These are phyloP conservation scores for Thera obeliscata DNA, from an alignment of 2,888 invertebrate genomes.

Conservation along the genomic window DNA sequence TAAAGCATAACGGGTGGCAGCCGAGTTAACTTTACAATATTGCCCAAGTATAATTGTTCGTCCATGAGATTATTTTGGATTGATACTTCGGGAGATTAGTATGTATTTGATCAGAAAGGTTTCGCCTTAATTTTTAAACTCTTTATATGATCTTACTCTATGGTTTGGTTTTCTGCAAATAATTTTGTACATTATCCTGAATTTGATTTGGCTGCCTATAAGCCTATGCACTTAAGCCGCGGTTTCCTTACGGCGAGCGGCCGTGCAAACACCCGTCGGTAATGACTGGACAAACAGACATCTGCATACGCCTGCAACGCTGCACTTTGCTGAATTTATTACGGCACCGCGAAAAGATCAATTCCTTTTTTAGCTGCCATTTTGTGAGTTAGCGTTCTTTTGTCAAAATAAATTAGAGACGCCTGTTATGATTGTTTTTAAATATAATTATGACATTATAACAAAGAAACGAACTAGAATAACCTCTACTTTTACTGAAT, in stretches of 20 bases:
- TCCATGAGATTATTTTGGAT: too few relatives aligned
- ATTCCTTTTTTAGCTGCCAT: conserved; percentile 18
- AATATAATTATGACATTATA: too few relatives aligned
- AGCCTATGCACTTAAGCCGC: conserved; percentile 38
- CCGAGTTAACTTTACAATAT: too few relatives aligned
- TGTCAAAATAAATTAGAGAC: not conserved
- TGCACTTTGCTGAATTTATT: conserved; percentile 41
- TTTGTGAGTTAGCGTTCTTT: not conserved
- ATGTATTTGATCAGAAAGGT: too few relatives aligned
- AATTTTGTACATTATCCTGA: not conserved
- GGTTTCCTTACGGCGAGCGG: conserved; percentile 42
- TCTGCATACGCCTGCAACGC: conserved; percentile 80
- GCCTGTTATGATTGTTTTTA: not conserved
- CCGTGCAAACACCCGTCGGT: conserved; percentile 68
- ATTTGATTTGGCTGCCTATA: not conserved
- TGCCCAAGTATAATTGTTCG: too few relatives aligned
- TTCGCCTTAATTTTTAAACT: too few relatives aligned
- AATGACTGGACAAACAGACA: conserved; percentile 86
- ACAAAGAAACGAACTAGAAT: too few relatives aligned
- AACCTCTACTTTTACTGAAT: too few relatives aligned
- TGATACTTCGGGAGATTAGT: too few relatives aligned
- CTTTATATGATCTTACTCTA: too few relatives aligned
- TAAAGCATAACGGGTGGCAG: too few relatives aligned
- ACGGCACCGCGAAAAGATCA: conserved; percentile 36
- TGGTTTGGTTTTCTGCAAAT: too few relatives aligned